Evolutionary conservation across 2,888 invertebrate genomes (phyloP), one percentile per base, ranked within the genome.

Genomic region (Arge pagana): DNA sequence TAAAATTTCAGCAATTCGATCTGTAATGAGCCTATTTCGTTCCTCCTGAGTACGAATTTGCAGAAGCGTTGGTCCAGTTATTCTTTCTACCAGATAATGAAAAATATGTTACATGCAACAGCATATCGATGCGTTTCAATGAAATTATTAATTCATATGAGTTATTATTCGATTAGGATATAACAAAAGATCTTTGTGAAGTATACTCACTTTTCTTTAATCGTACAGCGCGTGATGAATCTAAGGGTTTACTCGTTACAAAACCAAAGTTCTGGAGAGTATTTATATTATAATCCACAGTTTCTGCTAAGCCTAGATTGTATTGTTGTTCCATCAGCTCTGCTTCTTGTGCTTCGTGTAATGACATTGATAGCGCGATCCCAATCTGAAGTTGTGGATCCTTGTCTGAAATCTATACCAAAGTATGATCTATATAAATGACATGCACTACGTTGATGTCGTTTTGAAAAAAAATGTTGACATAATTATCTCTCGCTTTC

Each of bases 1-100:
- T 23, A 80, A 60, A 59, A 79, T 64, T 48, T 75, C 74, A 7
- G 77, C 77, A 53, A 79, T 76, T 67, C 67, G 78, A 57, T 79
- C 78, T 26, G 78, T 72, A 52, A 80, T 64, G 18, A 78, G 67
- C 16, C 72, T 67, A 43, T 78, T 73, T 49, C 77, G 70, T 21
- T 77, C 75, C 56, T 71, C 73, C 56, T 68, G 56, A 1, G 75
- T 68, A 48, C 78, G 68, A 26, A 61, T 73, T 59, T 77, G 69
- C 21, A 79, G 63, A 28, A 70, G 39, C 23, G 77, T 75, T 23
- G 66, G 59, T 30, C 59, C 60, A 36, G 49, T 28, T 5, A 52
- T 52, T 51, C 65, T 72, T 55, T 54, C 72, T 74, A 52, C 31
- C 24, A 23, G 19, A 19, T 31, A 13, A 30, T 18, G 6, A n/a